Base-by-base conservation (phyloP, 2,113 vertebrate genomes). In the Scophthalmus maximus region DNA sequence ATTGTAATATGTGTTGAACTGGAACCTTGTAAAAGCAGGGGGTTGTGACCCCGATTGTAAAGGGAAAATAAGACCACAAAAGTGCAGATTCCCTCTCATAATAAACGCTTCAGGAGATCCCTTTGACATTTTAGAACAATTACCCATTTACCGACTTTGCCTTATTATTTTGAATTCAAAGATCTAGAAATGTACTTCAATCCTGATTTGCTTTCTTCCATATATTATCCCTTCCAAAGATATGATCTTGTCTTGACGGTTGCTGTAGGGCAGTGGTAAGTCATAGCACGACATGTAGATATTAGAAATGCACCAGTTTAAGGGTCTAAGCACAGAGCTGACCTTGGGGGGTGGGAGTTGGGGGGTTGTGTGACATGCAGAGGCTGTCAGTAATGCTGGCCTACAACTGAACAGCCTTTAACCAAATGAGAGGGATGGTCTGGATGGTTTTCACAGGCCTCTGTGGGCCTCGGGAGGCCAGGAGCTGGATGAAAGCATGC, bases 401-500 rank as follows among this genome's bases (percentile, higher is more conserved):
- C 72, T 80, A 42, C 23, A 78, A 64, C 73, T 84, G 74, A 81
- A 88, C 83, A 83, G 79, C 83, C 76, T 82, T 88, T 80, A 82
- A 79, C 57, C 81, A 86, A 86, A 86, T 75, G 58, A 80, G 58
- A 81, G 73, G 72, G 76, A 61, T 68, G 51, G 67, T 68, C 17
- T 87, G 73, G 59, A 78, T 69, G 73, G 59, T 68, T 80, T 87
- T 75, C 58, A 66, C 6, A 30, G 68, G 76, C 74, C 79, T 85
- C 84, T 65, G 59, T 59, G 78, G 72, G 70, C 73, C 68, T 79
- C 78, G 62, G 76, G 51, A 53, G 58, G 69, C 56, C 85, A 69
- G 53, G 42, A 76, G 51, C 72, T 51, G 42, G 25, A 81, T 84
- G 66, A 84, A 87, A 88, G 81, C 74, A 36, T 49, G 53, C 68